These are phyloP conservation scores for Myopa tessellatipennis DNA, from an alignment of 2,888 invertebrate species.

Conservation along the genomic window DNA sequence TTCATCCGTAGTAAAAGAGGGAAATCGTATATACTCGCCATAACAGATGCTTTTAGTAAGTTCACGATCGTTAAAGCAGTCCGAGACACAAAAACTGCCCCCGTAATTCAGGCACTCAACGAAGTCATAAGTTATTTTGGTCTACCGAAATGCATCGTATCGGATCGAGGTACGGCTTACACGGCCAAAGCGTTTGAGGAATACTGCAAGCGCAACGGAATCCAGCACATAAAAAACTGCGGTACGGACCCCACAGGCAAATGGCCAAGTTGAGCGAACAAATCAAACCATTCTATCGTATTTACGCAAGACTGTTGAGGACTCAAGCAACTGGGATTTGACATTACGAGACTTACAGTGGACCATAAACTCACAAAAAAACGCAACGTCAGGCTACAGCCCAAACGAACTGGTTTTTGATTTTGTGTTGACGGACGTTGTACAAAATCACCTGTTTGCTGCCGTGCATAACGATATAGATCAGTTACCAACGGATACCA, in stretches of 20 bases:
- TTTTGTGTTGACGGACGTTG: slow-evolving; percentile 38
- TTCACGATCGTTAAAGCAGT: slow-evolving; percentile 42
- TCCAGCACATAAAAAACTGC: slow-evolving; percentile 46
- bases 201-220: slow-evolving; percentile 29
- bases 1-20: slow-evolving; percentile 10
- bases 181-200: slow-evolving; percentile 4
- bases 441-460: slow-evolving; percentile 32
- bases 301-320: slow-evolving; percentile 46
- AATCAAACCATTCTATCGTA: slow-evolving; percentile 40
- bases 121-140: slow-evolving; percentile 6
- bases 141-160: neutral
- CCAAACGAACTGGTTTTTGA: slow-evolving; percentile 48
- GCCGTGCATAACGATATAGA: slow-evolving; percentile 17
- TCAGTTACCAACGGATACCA: neutral
- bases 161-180: neutral
- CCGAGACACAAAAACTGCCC: neutral
- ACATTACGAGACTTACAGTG: slow-evolving; percentile 44
- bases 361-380: slow-evolving; percentile 41
- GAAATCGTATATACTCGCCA: slow-evolving; percentile 35
- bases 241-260: slow-evolving; percentile 49
- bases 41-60: slow-evolving; percentile 44
- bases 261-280: slow-evolving; percentile 46
- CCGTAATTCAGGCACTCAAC: neutral
- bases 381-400: slow-evolving; percentile 39
- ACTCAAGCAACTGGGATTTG: slow-evolving; percentile 44